Evolutionary conservation across 2,113 vertebrate genomes (phyloP), one percentile per base, ranked within the genome.

Genomic region (Corapipo altera): DNA sequence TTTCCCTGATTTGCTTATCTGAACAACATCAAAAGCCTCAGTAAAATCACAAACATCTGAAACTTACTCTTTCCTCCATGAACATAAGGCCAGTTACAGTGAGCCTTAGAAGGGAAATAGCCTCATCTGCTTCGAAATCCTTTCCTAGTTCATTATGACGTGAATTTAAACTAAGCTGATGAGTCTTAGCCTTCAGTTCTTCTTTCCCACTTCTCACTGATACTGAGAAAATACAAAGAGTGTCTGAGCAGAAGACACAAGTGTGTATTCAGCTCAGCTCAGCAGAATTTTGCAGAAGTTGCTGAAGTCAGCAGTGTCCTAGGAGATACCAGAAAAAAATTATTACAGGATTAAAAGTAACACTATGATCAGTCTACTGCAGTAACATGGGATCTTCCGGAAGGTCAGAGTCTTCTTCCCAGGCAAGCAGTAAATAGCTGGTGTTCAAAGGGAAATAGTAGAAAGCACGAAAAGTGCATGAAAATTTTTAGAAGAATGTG

Each of bases 331-430:
- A 62, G 54, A 62, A 77, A 83, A 83, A 59, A 15, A 39, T 6
- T 2, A 54, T 32, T 35, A 12, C 8, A 52, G 24, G 51, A 92
- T 78, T 85, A 73, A 75, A 57, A 5, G 1, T 48, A 37, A 21
- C 12, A 33, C 5, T 32, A 28, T 21, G 13, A 24, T 27, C 11
- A 21, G 9, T 67, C 90, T 32, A 33, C 35, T 28, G 33, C 30
- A 79, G 23, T 15, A 51, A 48, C 3, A 3, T 0, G 0, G 22
- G n/a, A 62, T 57, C 24, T 93, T 59, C 48, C 4, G 4, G 62
- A 75, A 91, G 15, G 11, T 83, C 49, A 72, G 24, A 26, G 19
- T 70, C 33, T 74, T 73, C 20, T 74, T 73, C 22, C 59, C 33
- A 73, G 35, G 5, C 51, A 85, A 82, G 43, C 6, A 28, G 16